A percentile compares a stretch with the other conserved stretches of the same genome.
Conservation (phyloP, 2,797 vertebrate species). For the Lemur catta region DNA sequence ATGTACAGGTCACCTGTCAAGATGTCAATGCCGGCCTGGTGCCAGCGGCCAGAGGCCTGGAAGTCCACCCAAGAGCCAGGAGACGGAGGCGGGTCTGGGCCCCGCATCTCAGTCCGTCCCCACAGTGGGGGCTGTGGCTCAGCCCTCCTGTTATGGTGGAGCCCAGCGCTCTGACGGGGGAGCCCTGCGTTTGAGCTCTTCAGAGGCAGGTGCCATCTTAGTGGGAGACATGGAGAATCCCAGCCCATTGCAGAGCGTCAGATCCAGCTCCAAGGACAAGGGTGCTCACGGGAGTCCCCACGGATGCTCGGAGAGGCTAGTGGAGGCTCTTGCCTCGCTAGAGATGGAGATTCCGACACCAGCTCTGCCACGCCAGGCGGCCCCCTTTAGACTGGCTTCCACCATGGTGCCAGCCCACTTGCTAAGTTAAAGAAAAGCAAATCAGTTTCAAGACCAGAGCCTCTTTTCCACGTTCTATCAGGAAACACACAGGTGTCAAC, state of each 20-base stretch:
- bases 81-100: rapidly evolving
- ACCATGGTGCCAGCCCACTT: rapidly evolving
- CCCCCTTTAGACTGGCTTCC: not conserved
- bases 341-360: no score
- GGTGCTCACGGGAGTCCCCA: not conserved
- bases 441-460: not conserved
- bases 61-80: not conserved
- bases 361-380: rapidly evolving
- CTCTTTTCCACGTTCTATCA: not conserved
- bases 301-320: not conserved
- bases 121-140: no score
- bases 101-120: rapidly evolving
- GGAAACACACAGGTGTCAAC: not conserved
- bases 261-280: not conserved
- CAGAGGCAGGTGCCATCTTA: not conserved
- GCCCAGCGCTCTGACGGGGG: not conserved
- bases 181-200: not conserved
- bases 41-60: no score
- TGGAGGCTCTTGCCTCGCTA: no score
- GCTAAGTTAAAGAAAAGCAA: not conserved
- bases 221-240: no score
- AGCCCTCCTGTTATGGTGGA: not conserved
- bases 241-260: not conserved
- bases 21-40: not conserved
- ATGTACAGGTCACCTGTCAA: not conserved